phyloP scores from a whole-genome alignment of 1,140 invertebrate species.

The Atta cephalotes region DNA sequence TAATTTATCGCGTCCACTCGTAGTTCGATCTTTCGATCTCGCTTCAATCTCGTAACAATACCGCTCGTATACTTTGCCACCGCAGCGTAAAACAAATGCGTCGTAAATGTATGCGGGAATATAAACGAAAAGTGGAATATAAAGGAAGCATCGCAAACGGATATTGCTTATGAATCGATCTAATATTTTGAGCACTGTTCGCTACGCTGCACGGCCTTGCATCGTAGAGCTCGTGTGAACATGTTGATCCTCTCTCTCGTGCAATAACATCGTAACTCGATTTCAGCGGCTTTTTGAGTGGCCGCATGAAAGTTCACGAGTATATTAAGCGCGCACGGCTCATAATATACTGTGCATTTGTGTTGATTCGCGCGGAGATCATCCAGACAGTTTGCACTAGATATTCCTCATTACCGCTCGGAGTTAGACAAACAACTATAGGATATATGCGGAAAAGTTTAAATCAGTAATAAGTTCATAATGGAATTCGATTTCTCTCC shows the following conservation, averaged over 20 bases:
- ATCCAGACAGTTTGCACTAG: constrained; percentile 24
- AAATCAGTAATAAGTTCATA: constrained; percentile 32
- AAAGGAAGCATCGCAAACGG: constrained; percentile 39
- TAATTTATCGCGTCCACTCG: constrained; percentile 11
- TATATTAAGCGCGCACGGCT: constrained; percentile 4
- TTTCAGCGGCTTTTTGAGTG: constrained; percentile 54
- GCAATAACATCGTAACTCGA: constrained; percentile 64
- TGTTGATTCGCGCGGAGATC: constrained; percentile 39
- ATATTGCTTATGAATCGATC: constrained; percentile 68
- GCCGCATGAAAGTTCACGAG: constrained; percentile 36
- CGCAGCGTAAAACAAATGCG: constrained; percentile 18
- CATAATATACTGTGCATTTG: constrained; percentile 31
- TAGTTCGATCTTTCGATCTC: background rate
- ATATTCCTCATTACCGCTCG: constrained; percentile 28
- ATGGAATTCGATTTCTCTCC: constrained; percentile 44
- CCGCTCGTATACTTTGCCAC: constrained; percentile 20
- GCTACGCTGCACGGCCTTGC: constrained; percentile 84
- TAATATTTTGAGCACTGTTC: constrained; percentile 80
- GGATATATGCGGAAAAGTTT: constrained; percentile 26
- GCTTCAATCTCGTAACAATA: constrained; percentile 38
- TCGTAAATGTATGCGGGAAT: constrained; percentile 44
- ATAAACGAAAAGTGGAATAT: constrained; percentile 25
- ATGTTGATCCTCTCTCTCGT: constrained; percentile 60
- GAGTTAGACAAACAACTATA: constrained; percentile 25
- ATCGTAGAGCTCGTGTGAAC: constrained; percentile 79